Base-by-base conservation (phyloP, 2,888 invertebrate species). In the Melanchra persicariae region DNA sequence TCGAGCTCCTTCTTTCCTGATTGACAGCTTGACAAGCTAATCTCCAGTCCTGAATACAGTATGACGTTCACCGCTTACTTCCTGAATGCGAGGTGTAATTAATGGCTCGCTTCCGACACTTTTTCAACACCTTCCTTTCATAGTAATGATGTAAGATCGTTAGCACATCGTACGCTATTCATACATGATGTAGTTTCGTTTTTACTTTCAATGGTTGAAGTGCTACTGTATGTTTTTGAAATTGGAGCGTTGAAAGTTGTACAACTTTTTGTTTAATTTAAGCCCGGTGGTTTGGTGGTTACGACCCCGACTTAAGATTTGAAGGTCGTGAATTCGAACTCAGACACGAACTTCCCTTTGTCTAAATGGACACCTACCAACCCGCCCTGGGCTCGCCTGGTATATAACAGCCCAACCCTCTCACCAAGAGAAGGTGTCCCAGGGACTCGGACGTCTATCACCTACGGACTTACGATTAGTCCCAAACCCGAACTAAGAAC, bases 51-150 rank as follows among this genome's bases (percentile, higher is more conserved):
- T 24, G 24, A 51, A 6, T 63, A 49, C 55, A 61, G 9, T 24
- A 70, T 59, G 54, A 65, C 34, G 58, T 67, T 52, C 49, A 57
- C 34, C 19, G 34, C 49, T 47, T 61, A 70, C 67, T 70, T 70
- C 66, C 65, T 59, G n/a, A 51, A 43, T 26, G 52, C 52, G 65
- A 78, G 57, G 26, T 68, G 40, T 67, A 70, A 77, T 80, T 65
- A 70, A 74, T 66, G 70, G 57, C 59, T 75, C 40, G 54, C 71
- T 70, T 85, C 71, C 70, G 70, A 66, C 30, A 57, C 59, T 45
- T 58, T 76, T 85, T 77, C 71, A 83, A 80, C 70, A 75, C 75
- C 60, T 73, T 67, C 61, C 60, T 74, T 60, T 77, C 54, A 51
- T 75, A 45, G 49, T 60, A 55, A 64, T 78, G 63, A 74, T 67